Evolutionary conservation across 1,140 invertebrate genomes (phyloP).

Genomic region (Drosophila sproati): DNA sequence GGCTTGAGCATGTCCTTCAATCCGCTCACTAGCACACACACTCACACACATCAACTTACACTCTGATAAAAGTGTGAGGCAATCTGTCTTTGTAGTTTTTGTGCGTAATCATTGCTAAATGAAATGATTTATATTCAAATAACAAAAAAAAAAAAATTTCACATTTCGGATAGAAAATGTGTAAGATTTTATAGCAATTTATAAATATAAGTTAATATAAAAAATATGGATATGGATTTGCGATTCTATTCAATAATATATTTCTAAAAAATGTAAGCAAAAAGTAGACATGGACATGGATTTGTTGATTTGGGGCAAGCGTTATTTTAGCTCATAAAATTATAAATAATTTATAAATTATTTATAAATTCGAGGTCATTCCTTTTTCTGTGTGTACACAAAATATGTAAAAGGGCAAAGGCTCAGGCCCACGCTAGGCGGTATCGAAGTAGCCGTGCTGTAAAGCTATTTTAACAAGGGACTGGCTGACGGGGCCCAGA

Average conservation of each 20-base stretch:
- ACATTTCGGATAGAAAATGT: too few species aligned
- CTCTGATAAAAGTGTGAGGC: too few species aligned
- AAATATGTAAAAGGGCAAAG: conserved; percentile 43
- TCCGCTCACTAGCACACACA: conserved; percentile 28
- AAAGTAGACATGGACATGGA: too few species aligned
- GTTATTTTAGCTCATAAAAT: neutral
- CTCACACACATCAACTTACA: conserved; percentile 1
- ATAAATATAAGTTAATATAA: too few species aligned
- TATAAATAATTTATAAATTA: neutral
- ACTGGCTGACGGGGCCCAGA: conserved; percentile 29
- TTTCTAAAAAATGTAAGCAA: too few species aligned
- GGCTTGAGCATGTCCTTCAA: conserved; percentile 52
- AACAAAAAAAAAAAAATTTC: too few species aligned
- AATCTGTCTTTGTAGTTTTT: too few species aligned
- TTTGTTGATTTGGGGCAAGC: neutral
- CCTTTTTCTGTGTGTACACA: neutral
- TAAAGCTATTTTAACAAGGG: conserved; percentile 82
- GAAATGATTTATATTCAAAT: too few species aligned
- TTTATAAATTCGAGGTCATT: neutral
- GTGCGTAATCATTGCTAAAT: too few species aligned
- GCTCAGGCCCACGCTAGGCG: conserved; percentile 39
- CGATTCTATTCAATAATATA: too few species aligned
- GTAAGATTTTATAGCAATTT: too few species aligned
- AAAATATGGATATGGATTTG: too few species aligned
- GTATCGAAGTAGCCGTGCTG: conserved; percentile 51